Percentiles rank a stretch among this genome's conserved stretches.
These are phyloP conservation scores for Drosophila mercatorum DNA, from an alignment of 2,888 invertebrate genomes.

Conservation along the genomic window DNA sequence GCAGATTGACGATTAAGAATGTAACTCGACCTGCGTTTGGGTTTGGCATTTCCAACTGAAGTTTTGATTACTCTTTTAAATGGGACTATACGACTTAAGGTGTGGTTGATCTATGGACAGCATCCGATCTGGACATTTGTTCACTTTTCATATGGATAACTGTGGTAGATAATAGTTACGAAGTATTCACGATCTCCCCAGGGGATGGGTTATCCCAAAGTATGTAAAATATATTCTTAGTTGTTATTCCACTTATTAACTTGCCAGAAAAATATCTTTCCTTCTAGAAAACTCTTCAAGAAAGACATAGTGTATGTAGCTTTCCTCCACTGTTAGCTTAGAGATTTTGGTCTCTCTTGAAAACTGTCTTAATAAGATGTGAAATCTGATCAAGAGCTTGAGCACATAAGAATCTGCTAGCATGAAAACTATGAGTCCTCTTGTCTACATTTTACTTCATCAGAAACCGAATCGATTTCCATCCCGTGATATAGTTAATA, in stretches of 20 bases:
- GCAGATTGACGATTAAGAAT: neutral
- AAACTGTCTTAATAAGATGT: neutral
- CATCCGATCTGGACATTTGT: neutral
- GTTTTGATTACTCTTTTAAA: too few species aligned
- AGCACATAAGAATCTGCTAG: neutral
- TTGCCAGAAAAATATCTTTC: too few species aligned
- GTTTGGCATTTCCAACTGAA: too few species aligned
- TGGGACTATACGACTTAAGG: too few species aligned
- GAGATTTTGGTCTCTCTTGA: neutral
- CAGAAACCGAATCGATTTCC: neutral
- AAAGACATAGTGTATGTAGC: neutral
- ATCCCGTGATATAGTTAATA: neutral
- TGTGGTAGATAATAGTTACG: too few species aligned
- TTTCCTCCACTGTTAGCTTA: neutral
- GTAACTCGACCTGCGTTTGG: neutral
- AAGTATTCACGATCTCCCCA: too few species aligned
- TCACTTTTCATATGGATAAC: too few species aligned
- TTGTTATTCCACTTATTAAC: too few species aligned
- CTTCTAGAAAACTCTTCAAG: too few species aligned
- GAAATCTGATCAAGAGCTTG: too few species aligned
- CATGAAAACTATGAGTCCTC: neutral
- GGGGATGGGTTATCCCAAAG: too few species aligned
- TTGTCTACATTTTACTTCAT: neutral
- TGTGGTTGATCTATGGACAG: neutral
- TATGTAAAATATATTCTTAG: too few species aligned